Percentiles rank a stretch among this genome's conserved stretches.
phyloP scores from a whole-genome alignment of 1,140 invertebrate genomes.

The Matsumurasca onukii region DNA sequence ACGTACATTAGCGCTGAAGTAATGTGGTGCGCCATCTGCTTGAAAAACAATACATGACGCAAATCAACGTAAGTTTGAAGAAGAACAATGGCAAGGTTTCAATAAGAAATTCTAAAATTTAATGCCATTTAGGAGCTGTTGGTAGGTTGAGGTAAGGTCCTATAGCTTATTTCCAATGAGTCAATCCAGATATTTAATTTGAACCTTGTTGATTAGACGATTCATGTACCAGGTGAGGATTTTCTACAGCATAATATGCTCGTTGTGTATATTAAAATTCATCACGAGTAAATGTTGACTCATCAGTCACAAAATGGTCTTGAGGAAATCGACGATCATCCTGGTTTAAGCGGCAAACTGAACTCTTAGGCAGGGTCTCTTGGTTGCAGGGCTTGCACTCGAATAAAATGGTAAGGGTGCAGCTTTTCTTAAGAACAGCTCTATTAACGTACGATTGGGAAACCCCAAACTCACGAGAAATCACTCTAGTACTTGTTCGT shows the following conservation, averaged over 20 bases:
- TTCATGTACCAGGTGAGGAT: slow-evolving; percentile 11
- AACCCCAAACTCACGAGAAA: slow-evolving; percentile 5
- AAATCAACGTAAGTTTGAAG: background rate
- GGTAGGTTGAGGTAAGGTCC: slow-evolving; percentile 7
- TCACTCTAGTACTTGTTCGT: slow-evolving; percentile 2
- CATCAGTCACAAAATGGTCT: slow-evolving; percentile 15
- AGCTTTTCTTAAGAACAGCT: background rate
- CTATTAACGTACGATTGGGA: slow-evolving; percentile 6
- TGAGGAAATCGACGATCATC: slow-evolving; percentile 7
- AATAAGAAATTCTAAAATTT: background rate
- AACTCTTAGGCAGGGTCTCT: slow-evolving; percentile 5
- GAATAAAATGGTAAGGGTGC: slow-evolving; percentile 8
- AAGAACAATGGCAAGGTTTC: slow-evolving; percentile 1
- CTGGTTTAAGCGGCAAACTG: background rate
- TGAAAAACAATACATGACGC: slow-evolving; percentile 3
- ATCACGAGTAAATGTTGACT: slow-evolving; percentile 1
- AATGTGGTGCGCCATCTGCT: slow-evolving; percentile 5
- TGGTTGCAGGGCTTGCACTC: slow-evolving; percentile 3
- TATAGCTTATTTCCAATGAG: slow-evolving; percentile 1
- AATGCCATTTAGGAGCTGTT: slow-evolving; percentile 12
- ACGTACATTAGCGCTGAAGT: background rate
- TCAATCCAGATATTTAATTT: slow-evolving; percentile 3
- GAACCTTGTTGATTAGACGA: no score
- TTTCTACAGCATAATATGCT: slow-evolving; percentile 7
- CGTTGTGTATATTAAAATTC: background rate